Conservation (phyloP, 2,888 invertebrate genomes). For the Tubiluchus corallicola region DNA sequence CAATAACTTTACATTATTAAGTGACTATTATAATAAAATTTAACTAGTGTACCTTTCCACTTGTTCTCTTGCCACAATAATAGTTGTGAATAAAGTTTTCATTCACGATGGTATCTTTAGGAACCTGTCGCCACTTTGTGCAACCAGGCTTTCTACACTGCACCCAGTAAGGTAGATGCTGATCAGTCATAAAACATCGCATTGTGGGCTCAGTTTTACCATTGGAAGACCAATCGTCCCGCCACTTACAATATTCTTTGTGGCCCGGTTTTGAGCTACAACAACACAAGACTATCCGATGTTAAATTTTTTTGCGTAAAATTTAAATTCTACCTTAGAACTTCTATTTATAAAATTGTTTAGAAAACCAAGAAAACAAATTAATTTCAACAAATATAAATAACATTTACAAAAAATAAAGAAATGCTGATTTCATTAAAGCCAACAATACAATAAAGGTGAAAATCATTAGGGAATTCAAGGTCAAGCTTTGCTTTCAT, state of each 20-base stretch:
- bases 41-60: slow-evolving; percentile 1
- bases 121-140: slow-evolving; percentile 28
- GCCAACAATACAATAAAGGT: too few relatives aligned
- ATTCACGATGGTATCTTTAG: slow-evolving; percentile 18
- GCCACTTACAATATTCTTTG: slow-evolving; percentile 21
- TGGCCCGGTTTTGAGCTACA: neutral
- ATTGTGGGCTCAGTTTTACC: slow-evolving; percentile 23
- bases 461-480: too few relatives aligned
- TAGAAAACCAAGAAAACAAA: too few relatives aligned
- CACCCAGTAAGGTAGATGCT: slow-evolving; percentile 28
- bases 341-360: too few relatives aligned
- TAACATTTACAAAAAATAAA: too few relatives aligned
- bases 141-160: slow-evolving; percentile 24
- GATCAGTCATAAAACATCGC: slow-evolving; percentile 23
- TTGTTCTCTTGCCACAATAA: slow-evolving; percentile 1
- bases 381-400: too few relatives aligned
- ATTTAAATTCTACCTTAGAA: too few relatives aligned
- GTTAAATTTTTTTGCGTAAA: too few relatives aligned
- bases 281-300: neutral
- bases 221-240: slow-evolving; percentile 22
- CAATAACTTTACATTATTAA: too few relatives aligned
- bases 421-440: too few relatives aligned
- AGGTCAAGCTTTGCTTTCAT: too few relatives aligned
- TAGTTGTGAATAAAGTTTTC: neutral
- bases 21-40: too few relatives aligned